Percentiles rank a stretch among this genome's conserved stretches.
Conservation (phyloP, 1,140 invertebrate species). For the Diachasmimorpha longicaudata region DNA sequence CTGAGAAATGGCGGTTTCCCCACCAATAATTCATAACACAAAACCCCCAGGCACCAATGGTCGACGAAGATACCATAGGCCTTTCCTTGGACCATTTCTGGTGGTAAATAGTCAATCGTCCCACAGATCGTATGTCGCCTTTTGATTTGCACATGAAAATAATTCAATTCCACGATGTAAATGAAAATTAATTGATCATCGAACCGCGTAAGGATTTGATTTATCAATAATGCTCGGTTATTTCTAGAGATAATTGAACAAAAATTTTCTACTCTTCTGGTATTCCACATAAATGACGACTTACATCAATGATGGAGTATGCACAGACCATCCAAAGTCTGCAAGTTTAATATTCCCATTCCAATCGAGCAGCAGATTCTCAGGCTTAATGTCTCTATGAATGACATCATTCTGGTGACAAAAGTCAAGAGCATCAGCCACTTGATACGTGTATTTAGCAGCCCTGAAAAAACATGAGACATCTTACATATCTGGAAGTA, state of each 20-base stretch:
- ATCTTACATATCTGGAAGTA: too few relatives aligned
- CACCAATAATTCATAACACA: constrained; percentile 94
- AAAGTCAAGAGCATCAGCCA: constrained; percentile 89
- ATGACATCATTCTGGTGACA: constrained; percentile 91
- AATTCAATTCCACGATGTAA: too few relatives aligned
- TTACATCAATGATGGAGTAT: constrained; percentile 79
- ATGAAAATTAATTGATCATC: too few relatives aligned
- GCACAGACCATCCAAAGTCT: constrained; percentile 97
- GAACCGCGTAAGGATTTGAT: too few relatives aligned
- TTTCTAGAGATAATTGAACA: too few relatives aligned
- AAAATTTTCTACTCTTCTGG: too few relatives aligned
- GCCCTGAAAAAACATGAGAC: constrained; percentile 58
- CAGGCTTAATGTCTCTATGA: constrained; percentile 91
- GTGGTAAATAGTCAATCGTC: constrained; percentile 91
- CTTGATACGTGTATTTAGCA: constrained; percentile 85
- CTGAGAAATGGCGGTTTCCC: constrained; percentile 95
- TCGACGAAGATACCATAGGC: constrained; percentile 82
- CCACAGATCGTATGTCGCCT: constrained; percentile 79
- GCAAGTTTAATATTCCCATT: constrained; percentile 86
- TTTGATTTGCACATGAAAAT: too few relatives aligned
- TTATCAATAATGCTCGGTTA: too few relatives aligned
- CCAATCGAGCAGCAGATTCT: constrained; percentile 81
- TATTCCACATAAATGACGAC: too few relatives aligned
- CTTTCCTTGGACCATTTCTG: constrained; percentile 86
- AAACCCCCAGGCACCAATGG: constrained; percentile 90